Base-by-base conservation (phyloP, 2,113 vertebrate species). In the Halcyon malimbica region DNA sequence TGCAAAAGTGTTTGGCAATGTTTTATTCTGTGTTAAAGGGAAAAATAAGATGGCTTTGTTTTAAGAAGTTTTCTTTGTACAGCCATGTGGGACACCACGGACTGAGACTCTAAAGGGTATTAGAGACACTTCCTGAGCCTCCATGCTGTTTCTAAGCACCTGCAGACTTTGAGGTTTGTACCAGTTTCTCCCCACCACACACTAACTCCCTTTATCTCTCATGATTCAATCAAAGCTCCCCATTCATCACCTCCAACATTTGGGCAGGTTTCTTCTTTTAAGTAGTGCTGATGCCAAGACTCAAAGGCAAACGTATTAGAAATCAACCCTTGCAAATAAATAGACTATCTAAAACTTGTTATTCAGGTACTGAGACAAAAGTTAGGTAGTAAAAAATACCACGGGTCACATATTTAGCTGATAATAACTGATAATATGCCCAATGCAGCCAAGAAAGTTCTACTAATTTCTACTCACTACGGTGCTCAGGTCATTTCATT, bases 11-110 rank as follows among this genome's bases (percentile, higher is more conserved):
- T 92, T 88, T 96, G 94, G 74, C 94, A 95, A 51, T 44, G 9
- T 65, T 91, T 62, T 94, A 84, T 89, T 77, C 70, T 89, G 29
- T 88, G 37, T 87, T 87, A 96, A 75, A 76, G 39, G 51, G 41
- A 71, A 74, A 54, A 95, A 82, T 90, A 85, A 44, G 59, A 91
- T 97, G 83, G 91, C 92, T 96, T 73, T 94, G 65, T 96, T 93
- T 87, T 91, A 90, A 84, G 83, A 83, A 44, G 54, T 90, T 81
- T 95, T 76, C 87, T 94, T 96, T 94, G 50, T 93, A 39, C 9
- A 62, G n/a, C 46, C 84, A 19, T 87, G 93, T 88, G 56, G 60
- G 81, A 63, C 76, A 63, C 62, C 37, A 54, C 71, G 16, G 79
- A 69, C 11, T 83, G 51, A 83, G 41, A 41, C 75, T 87, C 80